phyloP scores from a whole-genome alignment of 2,888 invertebrate genomes.

The Prosopocoilus inquinatus region DNA sequence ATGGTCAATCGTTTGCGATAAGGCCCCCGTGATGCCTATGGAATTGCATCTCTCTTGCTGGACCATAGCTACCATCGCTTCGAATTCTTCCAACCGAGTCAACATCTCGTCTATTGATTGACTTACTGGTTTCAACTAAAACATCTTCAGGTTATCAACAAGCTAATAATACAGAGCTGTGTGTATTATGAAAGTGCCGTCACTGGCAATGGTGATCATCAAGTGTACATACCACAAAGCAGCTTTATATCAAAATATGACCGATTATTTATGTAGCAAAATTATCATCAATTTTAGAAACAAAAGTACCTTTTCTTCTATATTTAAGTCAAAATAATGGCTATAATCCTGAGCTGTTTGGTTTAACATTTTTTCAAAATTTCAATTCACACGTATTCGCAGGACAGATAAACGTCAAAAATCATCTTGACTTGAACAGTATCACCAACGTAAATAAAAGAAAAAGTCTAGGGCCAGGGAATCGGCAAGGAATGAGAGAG shows the following conservation, averaged over 20 bases:
- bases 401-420: too few relatives aligned
- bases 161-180: neutral
- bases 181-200: neutral
- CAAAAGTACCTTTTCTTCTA: slow-evolving; percentile 62
- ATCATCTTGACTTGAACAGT: too few relatives aligned
- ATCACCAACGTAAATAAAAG: too few relatives aligned
- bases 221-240: neutral
- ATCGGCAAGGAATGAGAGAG: too few relatives aligned
- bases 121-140: slow-evolving; percentile 52
- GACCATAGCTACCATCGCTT: slow-evolving; percentile 61
- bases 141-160: neutral
- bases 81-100: slow-evolving; percentile 64
- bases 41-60: slow-evolving; percentile 50
- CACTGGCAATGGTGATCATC: neutral
- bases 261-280: neutral
- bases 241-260: neutral
- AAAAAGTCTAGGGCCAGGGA: too few relatives aligned
- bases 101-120: slow-evolving; percentile 67
- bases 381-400: too few relatives aligned
- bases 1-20: slow-evolving; percentile 55
- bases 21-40: slow-evolving; percentile 49
- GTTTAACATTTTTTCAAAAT: slow-evolving; percentile 21
- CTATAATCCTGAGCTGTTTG: slow-evolving; percentile 75
- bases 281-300: neutral
- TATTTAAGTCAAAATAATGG: slow-evolving; percentile 88